phyloP scores from a whole-genome alignment of 2,797 vertebrate genomes.

The Steatocranus sp. region DNA sequence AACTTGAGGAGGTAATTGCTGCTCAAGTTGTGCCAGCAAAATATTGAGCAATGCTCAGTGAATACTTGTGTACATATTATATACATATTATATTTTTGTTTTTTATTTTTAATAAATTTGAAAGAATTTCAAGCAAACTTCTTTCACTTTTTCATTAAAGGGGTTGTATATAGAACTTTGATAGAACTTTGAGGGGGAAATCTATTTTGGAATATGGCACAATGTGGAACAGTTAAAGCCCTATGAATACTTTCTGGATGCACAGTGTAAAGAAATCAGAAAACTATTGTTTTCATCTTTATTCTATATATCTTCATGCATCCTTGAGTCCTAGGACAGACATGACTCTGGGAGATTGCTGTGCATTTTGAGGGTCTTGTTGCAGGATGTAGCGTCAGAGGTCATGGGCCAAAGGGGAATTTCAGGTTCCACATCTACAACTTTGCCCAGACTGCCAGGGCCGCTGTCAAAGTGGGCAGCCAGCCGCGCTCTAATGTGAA shows the following conservation, averaged over 20 bases:
- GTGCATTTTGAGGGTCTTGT: constrained; percentile 29
- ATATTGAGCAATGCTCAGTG: background rate
- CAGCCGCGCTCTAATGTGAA: constrained; percentile 89
- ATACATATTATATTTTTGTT: background rate
- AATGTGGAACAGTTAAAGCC: background rate
- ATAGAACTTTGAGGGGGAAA: background rate
- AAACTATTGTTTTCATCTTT: background rate
- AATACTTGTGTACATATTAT: background rate
- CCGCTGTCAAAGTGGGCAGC: constrained; percentile 89
- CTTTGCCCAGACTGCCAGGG: constrained; percentile 78
- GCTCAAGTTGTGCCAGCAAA: background rate
- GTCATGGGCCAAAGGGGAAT: constrained; percentile 81
- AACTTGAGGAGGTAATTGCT: background rate
- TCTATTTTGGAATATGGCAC: background rate
- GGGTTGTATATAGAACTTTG: background rate
- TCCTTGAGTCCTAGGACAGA: constrained; percentile 30
- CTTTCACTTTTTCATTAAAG: background rate
- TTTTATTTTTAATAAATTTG: background rate
- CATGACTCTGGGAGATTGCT: constrained; percentile 35
- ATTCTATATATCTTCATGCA: constrained; percentile 1
- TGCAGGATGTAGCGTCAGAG: constrained; percentile 68
- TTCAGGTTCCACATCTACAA: constrained; percentile 87
- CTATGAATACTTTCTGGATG: background rate
- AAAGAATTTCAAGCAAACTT: background rate
- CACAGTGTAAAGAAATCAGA: background rate